These are phyloP conservation scores for Scaptomyza reducta DNA, from an alignment of 2,888 invertebrate genomes.

Conservation along the genomic window DNA sequence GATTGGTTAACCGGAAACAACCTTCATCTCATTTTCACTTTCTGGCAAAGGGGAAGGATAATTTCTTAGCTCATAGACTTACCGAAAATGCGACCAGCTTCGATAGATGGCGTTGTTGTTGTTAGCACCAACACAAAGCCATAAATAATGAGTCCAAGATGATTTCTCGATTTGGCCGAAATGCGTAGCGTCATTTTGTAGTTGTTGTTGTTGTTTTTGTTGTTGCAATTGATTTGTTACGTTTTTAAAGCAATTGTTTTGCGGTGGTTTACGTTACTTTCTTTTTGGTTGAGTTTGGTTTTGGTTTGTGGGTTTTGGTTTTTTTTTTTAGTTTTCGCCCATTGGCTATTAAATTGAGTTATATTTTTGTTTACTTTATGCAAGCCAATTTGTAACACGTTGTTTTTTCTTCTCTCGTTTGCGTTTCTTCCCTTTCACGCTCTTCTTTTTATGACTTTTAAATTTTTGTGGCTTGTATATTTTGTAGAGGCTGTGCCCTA, in stretches of 20 bases:
- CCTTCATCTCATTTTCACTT: background rate
- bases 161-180: slow-evolving; percentile 83
- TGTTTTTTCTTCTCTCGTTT: slow-evolving; percentile 7
- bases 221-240: slow-evolving; percentile 28
- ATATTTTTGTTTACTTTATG: slow-evolving; percentile 44
- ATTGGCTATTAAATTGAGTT: slow-evolving; percentile 53
- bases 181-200: slow-evolving; percentile 83
- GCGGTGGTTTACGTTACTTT: slow-evolving; percentile 71
- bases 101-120: slow-evolving; percentile 70
- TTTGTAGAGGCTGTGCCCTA: slow-evolving; percentile 23
- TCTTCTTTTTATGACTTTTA: slow-evolving; percentile 8
- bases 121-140: slow-evolving; percentile 82
- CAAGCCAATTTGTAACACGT: slow-evolving; percentile 44
- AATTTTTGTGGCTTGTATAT: slow-evolving; percentile 16
- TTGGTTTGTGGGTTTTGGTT: slow-evolving; percentile 18
- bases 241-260: slow-evolving; percentile 62
- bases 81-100: slow-evolving; percentile 84
- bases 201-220: slow-evolving; percentile 16
- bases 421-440: slow-evolving; percentile 18
- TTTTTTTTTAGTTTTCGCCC: slow-evolving; percentile 26
- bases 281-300: slow-evolving; percentile 31
- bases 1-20: slow-evolving; percentile 28
- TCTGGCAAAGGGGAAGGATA: background rate
- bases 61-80: slow-evolving; percentile 60
- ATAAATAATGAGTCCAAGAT: slow-evolving; percentile 84